These are phyloP conservation scores for Hoplodrina blanda DNA, from an alignment of 2,888 invertebrate species.

Conservation along the genomic window DNA sequence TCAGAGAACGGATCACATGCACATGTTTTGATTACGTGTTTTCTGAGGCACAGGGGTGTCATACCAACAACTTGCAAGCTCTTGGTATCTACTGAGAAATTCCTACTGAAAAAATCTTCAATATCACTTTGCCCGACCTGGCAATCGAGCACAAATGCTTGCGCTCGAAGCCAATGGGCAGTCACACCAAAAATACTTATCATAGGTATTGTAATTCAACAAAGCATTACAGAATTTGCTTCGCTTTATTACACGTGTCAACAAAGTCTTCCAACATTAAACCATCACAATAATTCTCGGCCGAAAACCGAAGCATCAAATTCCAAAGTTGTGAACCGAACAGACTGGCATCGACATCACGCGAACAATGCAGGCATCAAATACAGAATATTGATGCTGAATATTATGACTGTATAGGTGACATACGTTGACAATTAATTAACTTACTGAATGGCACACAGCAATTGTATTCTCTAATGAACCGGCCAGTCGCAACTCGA, in stretches of 20 bases:
- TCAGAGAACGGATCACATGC: too few relatives aligned
- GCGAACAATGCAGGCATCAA: conserved; percentile 8
- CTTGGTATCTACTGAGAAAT: too few relatives aligned
- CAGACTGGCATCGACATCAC: not conserved
- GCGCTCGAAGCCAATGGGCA: too few relatives aligned
- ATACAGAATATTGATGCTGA: conserved; percentile 35
- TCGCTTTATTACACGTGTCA: not conserved
- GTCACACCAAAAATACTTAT: too few relatives aligned
- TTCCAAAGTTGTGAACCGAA: conserved; percentile 5
- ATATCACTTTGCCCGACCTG: too few relatives aligned
- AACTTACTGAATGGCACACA: conserved; percentile 77
- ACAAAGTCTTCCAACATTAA: not conserved
- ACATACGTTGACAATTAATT: conserved; percentile 72
- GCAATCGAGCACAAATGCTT: too few relatives aligned
- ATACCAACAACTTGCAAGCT: too few relatives aligned
- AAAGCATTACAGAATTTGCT: not conserved
- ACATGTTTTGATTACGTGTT: too few relatives aligned
- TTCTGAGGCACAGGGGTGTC: too few relatives aligned
- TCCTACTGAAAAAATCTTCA: too few relatives aligned
- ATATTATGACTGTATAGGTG: conserved; percentile 27
- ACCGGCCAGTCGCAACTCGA: conserved; percentile 76
- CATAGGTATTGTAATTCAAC: too few relatives aligned
- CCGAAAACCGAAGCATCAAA: not conserved
- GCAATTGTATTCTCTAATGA: conserved; percentile 84
- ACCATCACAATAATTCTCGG: not conserved